Conservation (phyloP, 2,113 vertebrate species). For the Onychostoma macrolepis region DNA sequence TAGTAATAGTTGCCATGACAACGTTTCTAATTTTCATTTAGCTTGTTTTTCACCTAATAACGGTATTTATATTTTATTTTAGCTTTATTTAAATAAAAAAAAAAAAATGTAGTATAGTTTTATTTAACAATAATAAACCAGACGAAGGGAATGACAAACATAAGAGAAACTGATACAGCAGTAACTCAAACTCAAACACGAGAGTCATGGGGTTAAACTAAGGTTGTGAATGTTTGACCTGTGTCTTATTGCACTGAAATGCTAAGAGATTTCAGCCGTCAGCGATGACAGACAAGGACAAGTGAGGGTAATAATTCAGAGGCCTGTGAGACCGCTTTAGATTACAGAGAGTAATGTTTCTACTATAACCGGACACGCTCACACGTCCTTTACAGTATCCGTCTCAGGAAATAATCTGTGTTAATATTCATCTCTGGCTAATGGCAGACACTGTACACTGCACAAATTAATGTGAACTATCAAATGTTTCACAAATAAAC, state of each 20-base stretch:
- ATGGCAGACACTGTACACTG: background rate
- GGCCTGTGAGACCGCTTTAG: background rate
- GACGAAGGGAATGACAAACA: background rate
- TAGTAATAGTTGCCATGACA: no score
- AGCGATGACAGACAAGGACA: background rate
- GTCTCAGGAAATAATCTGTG: background rate
- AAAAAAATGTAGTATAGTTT: no score
- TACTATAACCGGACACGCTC: background rate
- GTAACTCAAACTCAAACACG: background rate
- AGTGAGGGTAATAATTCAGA: background rate
- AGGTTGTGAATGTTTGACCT: slow-evolving; percentile 10
- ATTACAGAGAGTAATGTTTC: background rate
- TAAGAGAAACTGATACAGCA: background rate
- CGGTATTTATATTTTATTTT: background rate
- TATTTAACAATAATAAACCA: background rate
- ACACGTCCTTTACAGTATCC: background rate
- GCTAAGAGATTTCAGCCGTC: background rate
- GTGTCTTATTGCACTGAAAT: background rate
- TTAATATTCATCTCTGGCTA: background rate
- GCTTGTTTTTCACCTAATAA: no score
- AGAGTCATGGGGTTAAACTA: background rate
- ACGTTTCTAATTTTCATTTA: no score
- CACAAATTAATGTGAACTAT: background rate
- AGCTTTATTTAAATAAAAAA: no score
- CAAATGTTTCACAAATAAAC: background rate